These are phyloP conservation scores for Drosophila meridionalis DNA, from an alignment of 2,888 invertebrate species.

Conservation along the genomic window DNA sequence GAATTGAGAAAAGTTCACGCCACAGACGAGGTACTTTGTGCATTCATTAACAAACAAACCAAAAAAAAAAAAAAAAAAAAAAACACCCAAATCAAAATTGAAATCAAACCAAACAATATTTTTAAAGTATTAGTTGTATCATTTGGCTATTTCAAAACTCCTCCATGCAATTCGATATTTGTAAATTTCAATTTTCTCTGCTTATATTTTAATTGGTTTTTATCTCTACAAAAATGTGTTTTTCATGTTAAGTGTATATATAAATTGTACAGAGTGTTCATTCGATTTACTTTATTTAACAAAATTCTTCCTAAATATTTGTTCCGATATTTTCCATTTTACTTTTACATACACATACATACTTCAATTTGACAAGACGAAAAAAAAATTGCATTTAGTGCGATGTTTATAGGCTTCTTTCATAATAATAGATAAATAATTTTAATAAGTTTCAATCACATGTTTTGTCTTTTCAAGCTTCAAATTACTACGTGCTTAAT, in stretches of 20 bases:
- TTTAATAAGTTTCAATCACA: conserved; percentile 13
- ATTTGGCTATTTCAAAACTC: conserved; percentile 55
- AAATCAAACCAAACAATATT: conserved; percentile 43
- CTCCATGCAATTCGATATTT: conserved; percentile 68
- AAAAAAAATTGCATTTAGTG: conserved; percentile 31
- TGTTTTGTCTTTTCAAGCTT: conserved; percentile 12
- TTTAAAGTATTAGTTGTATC: conserved; percentile 57
- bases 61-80: conserved; percentile 12
- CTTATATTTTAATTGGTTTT: conserved; percentile 27
- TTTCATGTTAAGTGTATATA: conserved; percentile 81
- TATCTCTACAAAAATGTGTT: conserved; percentile 53
- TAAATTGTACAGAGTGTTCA: conserved; percentile 78
- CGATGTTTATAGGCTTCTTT: conserved; percentile 22
- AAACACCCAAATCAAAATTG: conserved; percentile 39
- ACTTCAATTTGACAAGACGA: conserved; percentile 8
- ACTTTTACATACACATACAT: conserved; percentile 6
- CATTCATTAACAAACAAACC: conserved; percentile 70
- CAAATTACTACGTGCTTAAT: conserved; percentile 3
- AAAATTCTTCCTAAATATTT: conserved; percentile 33
- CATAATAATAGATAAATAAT: conserved; percentile 13
- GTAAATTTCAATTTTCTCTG: conserved; percentile 51
- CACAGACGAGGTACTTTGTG: conserved; percentile 86
- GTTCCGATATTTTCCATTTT: conserved; percentile 24
- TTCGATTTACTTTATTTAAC: conserved; percentile 33
- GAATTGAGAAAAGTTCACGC: conserved; percentile 86